Percentiles rank a stretch among this genome's conserved stretches.
These are phyloP conservation scores for Amphipoea oculea DNA, from an alignment of 2,888 invertebrate species.

Conservation along the genomic window DNA sequence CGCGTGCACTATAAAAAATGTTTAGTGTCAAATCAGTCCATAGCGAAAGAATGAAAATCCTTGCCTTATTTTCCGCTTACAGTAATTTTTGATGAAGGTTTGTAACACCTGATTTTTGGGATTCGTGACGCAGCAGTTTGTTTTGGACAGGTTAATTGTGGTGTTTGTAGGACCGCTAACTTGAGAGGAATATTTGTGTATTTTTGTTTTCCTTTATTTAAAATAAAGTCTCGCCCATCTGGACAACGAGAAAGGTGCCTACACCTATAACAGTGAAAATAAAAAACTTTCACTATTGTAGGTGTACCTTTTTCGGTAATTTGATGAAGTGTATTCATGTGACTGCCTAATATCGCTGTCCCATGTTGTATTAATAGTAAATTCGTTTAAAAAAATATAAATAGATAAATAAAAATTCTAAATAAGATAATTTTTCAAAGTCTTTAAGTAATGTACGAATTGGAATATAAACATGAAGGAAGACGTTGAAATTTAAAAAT, in stretches of 20 bases:
- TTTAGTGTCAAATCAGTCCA: constrained; percentile 78
- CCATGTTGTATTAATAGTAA: not conserved
- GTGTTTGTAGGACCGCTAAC: not conserved
- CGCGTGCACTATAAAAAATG: constrained; percentile 79
- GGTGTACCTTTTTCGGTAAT: not conserved
- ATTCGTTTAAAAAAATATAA: rapidly evolving
- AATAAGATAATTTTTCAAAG: not conserved
- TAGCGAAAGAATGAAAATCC: constrained; percentile 60
- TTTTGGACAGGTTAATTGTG: constrained; percentile 37
- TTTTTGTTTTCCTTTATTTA: not conserved
- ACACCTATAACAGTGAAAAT: not conserved
- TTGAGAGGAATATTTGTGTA: constrained; percentile 13
- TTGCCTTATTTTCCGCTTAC: constrained; percentile 51
- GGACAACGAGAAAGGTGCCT: not conserved
- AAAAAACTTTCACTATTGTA: too few species aligned
- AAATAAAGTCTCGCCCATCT: not conserved
- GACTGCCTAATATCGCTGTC: not conserved
- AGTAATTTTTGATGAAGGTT: constrained; percentile 57
- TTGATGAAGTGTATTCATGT: not conserved
- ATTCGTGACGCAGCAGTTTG: constrained; percentile 45
- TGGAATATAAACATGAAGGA: constrained; percentile 7
- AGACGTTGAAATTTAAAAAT: constrained; percentile 10
- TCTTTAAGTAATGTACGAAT: not conserved
- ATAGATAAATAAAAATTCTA: not conserved
- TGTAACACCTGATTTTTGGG: constrained; percentile 36